phyloP scores from a whole-genome alignment of 1,140 invertebrate species.

The Conopomorpha cramerella region DNA sequence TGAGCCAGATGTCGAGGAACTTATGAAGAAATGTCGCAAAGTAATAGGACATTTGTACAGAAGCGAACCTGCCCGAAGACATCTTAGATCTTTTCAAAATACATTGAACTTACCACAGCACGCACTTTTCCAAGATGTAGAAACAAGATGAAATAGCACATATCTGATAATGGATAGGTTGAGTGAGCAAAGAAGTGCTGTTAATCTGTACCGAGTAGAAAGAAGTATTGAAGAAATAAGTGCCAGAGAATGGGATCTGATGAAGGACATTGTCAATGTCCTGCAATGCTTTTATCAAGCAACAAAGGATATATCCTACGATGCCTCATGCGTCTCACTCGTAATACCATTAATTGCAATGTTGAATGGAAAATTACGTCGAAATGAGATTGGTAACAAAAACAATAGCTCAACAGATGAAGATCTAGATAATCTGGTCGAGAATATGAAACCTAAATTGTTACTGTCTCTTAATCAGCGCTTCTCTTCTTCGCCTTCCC shows the following conservation, averaged over 20 bases:
- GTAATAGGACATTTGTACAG: too few relatives aligned
- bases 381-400: background rate
- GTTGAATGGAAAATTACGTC: constrained; percentile 3
- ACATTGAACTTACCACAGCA: too few relatives aligned
- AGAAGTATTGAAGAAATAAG: constrained; percentile 2
- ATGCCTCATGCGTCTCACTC: background rate
- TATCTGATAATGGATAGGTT: too few relatives aligned
- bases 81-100: too few relatives aligned
- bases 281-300: constrained; percentile 2
- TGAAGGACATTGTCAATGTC: background rate
- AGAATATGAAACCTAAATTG: constrained; percentile 1
- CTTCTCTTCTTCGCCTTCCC: background rate
- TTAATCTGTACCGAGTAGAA: too few relatives aligned
- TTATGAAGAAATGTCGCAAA: too few relatives aligned
- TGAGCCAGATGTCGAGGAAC: too few relatives aligned
- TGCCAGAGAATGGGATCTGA: background rate
- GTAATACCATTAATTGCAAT: constrained; percentile 2
- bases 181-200: too few relatives aligned
- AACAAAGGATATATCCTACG: background rate
- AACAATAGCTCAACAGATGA: background rate
- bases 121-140: too few relatives aligned
- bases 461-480: background rate
- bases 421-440: background rate
- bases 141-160: too few relatives aligned
- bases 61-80: too few relatives aligned